Conservation (phyloP, 2,888 invertebrate genomes). For the Ernsta delagoae region DNA sequence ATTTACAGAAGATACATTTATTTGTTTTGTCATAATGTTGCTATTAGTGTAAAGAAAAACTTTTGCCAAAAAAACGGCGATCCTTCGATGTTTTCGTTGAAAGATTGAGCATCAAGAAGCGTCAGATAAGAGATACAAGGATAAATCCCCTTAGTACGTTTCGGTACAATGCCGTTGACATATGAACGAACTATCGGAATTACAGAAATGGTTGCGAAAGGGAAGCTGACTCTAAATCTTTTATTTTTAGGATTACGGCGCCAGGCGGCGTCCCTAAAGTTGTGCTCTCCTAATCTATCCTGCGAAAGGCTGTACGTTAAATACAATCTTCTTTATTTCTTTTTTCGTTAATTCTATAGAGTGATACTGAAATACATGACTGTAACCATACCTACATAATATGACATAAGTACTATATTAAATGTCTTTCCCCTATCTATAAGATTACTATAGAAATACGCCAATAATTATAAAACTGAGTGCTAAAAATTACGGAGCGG, state of each 20-base stretch:
- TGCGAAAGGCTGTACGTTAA: constrained; percentile 1
- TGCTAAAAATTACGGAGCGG: no score
- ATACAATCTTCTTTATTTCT: neutral
- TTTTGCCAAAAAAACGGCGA: neutral
- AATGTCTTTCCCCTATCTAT: no score
- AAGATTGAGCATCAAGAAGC: constrained; percentile 14
- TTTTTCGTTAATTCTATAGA: no score
- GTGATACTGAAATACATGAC: no score
- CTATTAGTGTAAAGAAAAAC: neutral
- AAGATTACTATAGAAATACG: no score
- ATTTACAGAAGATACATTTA: no score
- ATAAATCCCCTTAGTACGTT: constrained; percentile 22
- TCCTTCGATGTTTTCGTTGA: constrained; percentile 5
- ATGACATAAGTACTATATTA: no score
- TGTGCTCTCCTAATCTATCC: neutral
- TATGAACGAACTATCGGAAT: constrained; percentile 18
- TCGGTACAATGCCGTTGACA: constrained; percentile 16
- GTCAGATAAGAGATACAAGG: constrained; percentile 21
- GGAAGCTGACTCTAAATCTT: constrained; percentile 2
- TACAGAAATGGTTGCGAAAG: constrained; percentile 14
- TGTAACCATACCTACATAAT: no score
- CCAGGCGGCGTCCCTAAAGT: neutral
- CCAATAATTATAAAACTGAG: no score
- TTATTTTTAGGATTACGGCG: neutral
- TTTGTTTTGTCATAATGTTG: neutral